Evolutionary conservation across 2,797 vertebrate species (phyloP).

Genomic region (Coracias cyanogaster): DNA sequence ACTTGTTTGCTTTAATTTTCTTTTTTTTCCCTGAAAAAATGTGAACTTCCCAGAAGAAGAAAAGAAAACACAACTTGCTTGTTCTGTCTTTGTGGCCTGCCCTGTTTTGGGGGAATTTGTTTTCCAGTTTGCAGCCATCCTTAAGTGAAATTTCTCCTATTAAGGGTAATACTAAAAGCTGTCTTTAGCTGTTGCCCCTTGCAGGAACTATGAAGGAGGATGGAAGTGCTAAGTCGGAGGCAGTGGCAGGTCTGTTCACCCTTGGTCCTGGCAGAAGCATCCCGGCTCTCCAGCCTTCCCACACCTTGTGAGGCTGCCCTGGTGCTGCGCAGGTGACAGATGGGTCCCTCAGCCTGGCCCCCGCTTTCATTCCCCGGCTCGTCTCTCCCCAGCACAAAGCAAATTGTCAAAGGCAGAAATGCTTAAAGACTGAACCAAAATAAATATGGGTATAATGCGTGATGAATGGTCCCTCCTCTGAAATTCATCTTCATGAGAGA

Average conservation of each 20-base stretch:
- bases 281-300: background rate
- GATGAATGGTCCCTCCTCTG: background rate
- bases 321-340: background rate
- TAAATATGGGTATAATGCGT: background rate
- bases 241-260: background rate
- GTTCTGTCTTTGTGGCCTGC: conserved; percentile 5
- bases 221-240: background rate
- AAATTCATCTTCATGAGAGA: background rate
- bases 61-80: background rate
- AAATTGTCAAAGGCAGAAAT: background rate
- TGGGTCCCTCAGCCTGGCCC: background rate
- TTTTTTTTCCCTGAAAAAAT: background rate
- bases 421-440: background rate
- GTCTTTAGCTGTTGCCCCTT: background rate
- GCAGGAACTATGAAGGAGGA: background rate
- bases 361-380: background rate
- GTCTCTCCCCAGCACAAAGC: background rate
- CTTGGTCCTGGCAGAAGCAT: background rate
- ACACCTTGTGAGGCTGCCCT: background rate
- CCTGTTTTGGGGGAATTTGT: background rate
- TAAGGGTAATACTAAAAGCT: background rate
- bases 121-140: background rate
- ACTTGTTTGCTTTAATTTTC: conserved; percentile 9
- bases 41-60: background rate
- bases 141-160: background rate